phyloP scores from a whole-genome alignment of 2,888 invertebrate genomes.

The Volucella zonaria region DNA sequence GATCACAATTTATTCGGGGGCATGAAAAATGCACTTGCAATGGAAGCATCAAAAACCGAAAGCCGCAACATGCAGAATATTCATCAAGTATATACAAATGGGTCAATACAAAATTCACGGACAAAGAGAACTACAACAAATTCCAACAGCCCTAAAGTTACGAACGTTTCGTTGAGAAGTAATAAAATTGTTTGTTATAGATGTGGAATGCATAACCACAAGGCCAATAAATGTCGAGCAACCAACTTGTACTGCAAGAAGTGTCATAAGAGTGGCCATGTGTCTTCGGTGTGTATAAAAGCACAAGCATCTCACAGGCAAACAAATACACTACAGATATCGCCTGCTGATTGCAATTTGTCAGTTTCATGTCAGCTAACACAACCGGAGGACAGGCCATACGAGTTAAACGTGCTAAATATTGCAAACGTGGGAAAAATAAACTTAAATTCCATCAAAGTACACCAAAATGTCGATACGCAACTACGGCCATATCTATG shows the following conservation, averaged over 20 bases:
- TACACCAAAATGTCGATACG: neutral
- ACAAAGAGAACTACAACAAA: neutral
- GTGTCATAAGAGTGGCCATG: slow-evolving; percentile 21
- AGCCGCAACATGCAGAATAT: too few species aligned
- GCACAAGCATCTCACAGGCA: slow-evolving; percentile 1
- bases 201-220: slow-evolving; percentile 22
- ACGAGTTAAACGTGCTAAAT: slow-evolving; percentile 25
- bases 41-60: too few species aligned
- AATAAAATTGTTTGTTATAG: slow-evolving; percentile 5
- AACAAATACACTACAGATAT: slow-evolving; percentile 2
- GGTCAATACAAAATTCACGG: neutral
- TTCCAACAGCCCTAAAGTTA: neutral
- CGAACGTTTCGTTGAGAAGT: neutral
- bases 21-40: too few species aligned
- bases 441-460: slow-evolving; percentile 2
- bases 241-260: slow-evolving; percentile 22
- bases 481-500: too few species aligned
- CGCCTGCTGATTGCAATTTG: neutral
- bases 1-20: too few species aligned
- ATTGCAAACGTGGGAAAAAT: neutral
- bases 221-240: slow-evolving; percentile 16
- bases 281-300: slow-evolving; percentile 26
- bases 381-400: slow-evolving; percentile 4
- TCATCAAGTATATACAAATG: too few species aligned
- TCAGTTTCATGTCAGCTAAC: slow-evolving; percentile 1